Evolutionary conservation across 2,797 vertebrate genomes (phyloP).

Genomic region (Hypotaenidia philippensis): DNA sequence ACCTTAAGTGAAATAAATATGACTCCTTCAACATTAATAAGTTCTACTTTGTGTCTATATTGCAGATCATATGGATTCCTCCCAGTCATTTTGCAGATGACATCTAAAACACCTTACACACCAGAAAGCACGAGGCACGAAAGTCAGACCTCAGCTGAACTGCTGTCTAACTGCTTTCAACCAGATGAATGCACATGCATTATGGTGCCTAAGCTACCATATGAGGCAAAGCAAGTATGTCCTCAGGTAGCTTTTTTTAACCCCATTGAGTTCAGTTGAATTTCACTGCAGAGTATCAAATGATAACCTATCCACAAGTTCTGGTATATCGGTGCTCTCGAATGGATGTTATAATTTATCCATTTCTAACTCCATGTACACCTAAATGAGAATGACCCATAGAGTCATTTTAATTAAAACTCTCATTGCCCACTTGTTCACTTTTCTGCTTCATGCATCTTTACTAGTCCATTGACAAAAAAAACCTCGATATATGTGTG

Average conservation of each 20-base stretch:
- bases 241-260: not conserved
- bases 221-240: not conserved
- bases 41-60: not conserved
- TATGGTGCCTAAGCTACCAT: not conserved
- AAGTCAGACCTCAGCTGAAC: not conserved
- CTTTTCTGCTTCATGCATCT: not conserved
- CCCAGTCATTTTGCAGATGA: not conserved
- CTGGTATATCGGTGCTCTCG: not conserved
- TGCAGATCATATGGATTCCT: not conserved
- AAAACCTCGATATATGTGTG: not conserved
- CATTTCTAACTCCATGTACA: not conserved
- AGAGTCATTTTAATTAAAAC: conserved; percentile 64
- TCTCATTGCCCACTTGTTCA: not conserved
- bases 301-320: not conserved
- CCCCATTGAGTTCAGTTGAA: not conserved
- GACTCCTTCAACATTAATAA: not conserved
- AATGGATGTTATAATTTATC: conserved; percentile 38
- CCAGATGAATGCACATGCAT: not conserved
- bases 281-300: not conserved
- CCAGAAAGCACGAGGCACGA: not conserved
- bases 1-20: not conserved
- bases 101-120: not conserved
- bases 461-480: not conserved
- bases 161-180: not conserved
- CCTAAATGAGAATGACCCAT: conserved; percentile 49